Evolutionary conservation across 92 coral and sea anemone genomes (phyloP).

Genomic region (Epizoanthus ramosus): DNA sequence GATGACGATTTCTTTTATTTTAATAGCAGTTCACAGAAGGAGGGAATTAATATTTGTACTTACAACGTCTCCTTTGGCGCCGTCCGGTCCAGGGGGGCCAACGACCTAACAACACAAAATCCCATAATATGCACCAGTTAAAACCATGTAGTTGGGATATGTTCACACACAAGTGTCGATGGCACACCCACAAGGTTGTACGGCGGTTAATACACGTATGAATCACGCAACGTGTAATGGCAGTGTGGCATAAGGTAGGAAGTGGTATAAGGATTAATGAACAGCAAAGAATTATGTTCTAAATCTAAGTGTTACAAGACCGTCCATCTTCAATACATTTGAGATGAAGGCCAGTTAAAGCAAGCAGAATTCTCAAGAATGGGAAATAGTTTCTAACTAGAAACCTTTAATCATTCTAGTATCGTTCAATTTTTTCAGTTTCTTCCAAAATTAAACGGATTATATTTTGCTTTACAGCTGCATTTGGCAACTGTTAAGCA

Average conservation of each 20-base stretch:
- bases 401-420: constrained; percentile 20
- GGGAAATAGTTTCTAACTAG: background rate
- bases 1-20: too few relatives aligned
- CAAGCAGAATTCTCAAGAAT: constrained; percentile 47
- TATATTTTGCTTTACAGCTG: background rate
- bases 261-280: too few relatives aligned
- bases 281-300: background rate
- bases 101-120: constrained; percentile 15
- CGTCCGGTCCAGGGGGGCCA: constrained; percentile 19
- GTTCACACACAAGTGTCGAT: background rate
- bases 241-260: background rate
- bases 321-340: background rate
- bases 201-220: background rate
- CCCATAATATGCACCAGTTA: background rate
- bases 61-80: constrained; percentile 1
- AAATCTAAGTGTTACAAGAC: background rate
- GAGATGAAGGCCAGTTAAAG: constrained; percentile 16
- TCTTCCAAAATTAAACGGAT: constrained; percentile 32
- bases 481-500: too few relatives aligned
- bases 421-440: constrained; percentile 17
- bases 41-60: background rate
- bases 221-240: background rate
- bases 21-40: background rate
- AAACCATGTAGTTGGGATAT: background rate
- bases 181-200: background rate